Base-by-base conservation (phyloP, 1,140 invertebrate species). In the Philotrypesis tridentata region DNA sequence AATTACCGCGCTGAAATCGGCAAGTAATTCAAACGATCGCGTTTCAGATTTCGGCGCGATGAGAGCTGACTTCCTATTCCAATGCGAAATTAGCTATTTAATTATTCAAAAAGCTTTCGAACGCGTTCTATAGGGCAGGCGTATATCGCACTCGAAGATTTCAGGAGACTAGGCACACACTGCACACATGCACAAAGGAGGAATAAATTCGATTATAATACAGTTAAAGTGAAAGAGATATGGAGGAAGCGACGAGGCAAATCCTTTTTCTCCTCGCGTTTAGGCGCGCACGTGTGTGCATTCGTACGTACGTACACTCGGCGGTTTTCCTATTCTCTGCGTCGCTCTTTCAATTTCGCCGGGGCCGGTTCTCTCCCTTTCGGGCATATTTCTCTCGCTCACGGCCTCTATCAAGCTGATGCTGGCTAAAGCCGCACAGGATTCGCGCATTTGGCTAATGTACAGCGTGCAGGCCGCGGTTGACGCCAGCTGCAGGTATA, bases 321-420 rank as follows among this genome's bases (percentile, higher is more conserved):
- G 14, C 67, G 21, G 17, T 29, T 68, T 29, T 68, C 67, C 17
- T 68, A 33, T 17, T 68, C 67, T 55, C 48, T 55, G 27, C 27
- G 27, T 86, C 67, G 86, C 76, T 76, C 84, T 85, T 87, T 65
- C 63, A 29, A 65, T 65, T 65, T 55, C 48, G 21, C 21, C 48
- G 6, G 48, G 40, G 21, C 63, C 5, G 25, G 23, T 29, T 27
- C 67, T 72, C 33, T 72, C 29, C 23, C 70, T 72, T 37, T 72
- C 31, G 25, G 3, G 23, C 63, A 65, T 65, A 65, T 65, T 27
- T 68, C 67, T 68, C 65, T 31, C 14, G 11, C 65, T 68, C 29
- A 33, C 67, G 14, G 4, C 21, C 67, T 68, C 67, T 43, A 71
- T 37, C 33, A 40, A n/a, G 31, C 9, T 71, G 21, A 68, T 43